A percentile compares a stretch with the other conserved stretches of the same genome.
Conservation (phyloP, 2,888 invertebrate genomes). For the Mechanitis mazaeus region DNA sequence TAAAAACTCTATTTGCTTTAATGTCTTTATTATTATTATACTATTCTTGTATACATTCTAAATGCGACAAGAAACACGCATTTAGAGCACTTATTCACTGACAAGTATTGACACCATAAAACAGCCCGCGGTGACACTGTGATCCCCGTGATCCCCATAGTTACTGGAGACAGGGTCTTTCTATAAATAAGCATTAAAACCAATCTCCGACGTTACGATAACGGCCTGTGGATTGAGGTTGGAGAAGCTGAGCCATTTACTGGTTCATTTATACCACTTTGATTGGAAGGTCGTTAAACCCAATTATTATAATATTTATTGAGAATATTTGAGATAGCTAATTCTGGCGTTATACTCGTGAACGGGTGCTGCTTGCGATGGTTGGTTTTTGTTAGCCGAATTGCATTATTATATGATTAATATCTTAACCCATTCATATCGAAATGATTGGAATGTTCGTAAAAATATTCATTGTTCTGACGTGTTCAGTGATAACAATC, state of each 20-base stretch:
- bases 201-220: constrained; percentile 47
- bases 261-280: constrained; percentile 14
- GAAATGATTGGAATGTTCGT: no score
- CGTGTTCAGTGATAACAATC: no score
- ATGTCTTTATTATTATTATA: no score
- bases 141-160: constrained; percentile 67
- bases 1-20: no score
- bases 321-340: no score
- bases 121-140: constrained; percentile 55
- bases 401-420: no score
- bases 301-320: constrained; percentile 36
- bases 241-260: constrained; percentile 36
- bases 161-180: constrained; percentile 50
- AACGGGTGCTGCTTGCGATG: no score
- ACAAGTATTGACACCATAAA: constrained; percentile 48
- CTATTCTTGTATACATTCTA: background rate
- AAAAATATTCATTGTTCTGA: no score
- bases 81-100: constrained; percentile 14
- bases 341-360: no score
- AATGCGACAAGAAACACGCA: background rate
- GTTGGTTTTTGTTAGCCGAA: no score
- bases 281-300: constrained; percentile 30
- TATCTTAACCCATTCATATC: no score
- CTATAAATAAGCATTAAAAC: constrained; percentile 74
- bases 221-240: constrained; percentile 43